phyloP scores from a whole-genome alignment of 2,888 invertebrate species.

The Andrena flavipes region DNA sequence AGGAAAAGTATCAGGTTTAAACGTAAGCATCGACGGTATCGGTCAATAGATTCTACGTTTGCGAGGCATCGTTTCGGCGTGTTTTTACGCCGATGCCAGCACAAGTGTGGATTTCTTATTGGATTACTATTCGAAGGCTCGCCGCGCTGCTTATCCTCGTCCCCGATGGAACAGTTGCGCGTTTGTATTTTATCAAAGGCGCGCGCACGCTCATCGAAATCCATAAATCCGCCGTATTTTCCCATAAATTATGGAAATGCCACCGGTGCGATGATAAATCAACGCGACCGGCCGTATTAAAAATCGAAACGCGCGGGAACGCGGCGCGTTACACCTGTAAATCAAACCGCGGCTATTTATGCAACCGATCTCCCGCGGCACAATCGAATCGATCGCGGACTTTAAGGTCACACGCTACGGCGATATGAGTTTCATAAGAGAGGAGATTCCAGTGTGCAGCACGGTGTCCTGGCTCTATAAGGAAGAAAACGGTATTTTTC shows the following conservation, averaged over 20 bases:
- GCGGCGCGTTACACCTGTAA: constrained; percentile 71
- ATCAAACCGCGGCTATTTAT: constrained; percentile 71
- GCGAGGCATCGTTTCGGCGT: no score
- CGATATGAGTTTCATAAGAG: constrained; percentile 62
- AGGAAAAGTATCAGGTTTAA: no score
- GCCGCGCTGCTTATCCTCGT: constrained; percentile 9
- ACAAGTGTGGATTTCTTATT: background rate
- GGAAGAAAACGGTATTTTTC: background rate
- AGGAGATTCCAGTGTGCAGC: constrained; percentile 21
- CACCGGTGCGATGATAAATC: constrained; percentile 64
- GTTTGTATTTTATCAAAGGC: constrained; percentile 46
- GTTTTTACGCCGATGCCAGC: background rate
- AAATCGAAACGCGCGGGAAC: constrained; percentile 69
- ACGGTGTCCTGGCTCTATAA: no score
- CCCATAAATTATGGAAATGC: constrained; percentile 74
- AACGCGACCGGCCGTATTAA: constrained; percentile 64
- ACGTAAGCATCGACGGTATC: no score
- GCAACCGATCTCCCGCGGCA: constrained; percentile 61
- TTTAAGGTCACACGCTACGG: constrained; percentile 52
- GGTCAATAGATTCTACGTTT: no score
- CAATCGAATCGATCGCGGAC: constrained; percentile 62
- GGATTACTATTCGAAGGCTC: constrained; percentile 1
- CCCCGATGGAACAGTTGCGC: constrained; percentile 35
- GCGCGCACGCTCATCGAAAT: constrained; percentile 61
- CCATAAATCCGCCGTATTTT: constrained; percentile 71